Evolutionary conservation across 2,113 vertebrate species (phyloP), one percentile per base, ranked within the genome.

Genomic region (Cinclus mexicanus): DNA sequence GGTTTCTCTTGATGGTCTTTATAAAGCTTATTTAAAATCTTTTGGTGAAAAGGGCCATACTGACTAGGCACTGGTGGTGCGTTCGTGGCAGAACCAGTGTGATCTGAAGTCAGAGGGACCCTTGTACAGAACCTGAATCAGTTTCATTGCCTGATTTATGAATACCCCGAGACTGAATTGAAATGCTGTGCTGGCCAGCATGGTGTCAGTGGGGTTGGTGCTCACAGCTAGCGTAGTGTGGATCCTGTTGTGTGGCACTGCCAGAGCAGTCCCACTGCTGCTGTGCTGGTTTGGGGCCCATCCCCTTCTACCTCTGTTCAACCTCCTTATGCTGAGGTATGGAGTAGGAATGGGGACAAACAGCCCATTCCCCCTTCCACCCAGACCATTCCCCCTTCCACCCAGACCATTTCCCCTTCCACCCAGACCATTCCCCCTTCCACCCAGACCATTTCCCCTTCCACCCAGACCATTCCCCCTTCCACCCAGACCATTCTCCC

Each of bases 171-270:
- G 25, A 12, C 17, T 19, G 59, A n/a, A 8, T 35, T 26, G 3
- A 26, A 6, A 9, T 6, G 8, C 11, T 2, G 6, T 25, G 26
- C 8, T 6, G 26, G 26, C 50, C 50, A 52, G 50, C 50, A 0
- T 1, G 41, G 55, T 64, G 49, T 3, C 35, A 2, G 15, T 1
- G 16, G 60, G 37, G 33, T 46, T 1, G 1, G 11, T 3, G 49
- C n/a, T 49, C 23, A 23, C 31, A 14, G 25, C 25, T 24, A 26
- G 49, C 47, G 24, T 37, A 37, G 35, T 8, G 8, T 37, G 35
- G 35, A 37, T 37, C 35, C 35, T 37, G 35, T 37, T 37, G 35
- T 37, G 35, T 37, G 35, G 35, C 57, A 22, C 47, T 7, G 46
- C 35, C 23, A 18, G 16, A 14, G 23, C 39, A 35, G 33, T 7